A percentile compares a stretch with the other conserved stretches of the same genome.
Evolutionary conservation across 2,113 vertebrate species (phyloP).

Genomic region (Apteryx mantelli): DNA sequence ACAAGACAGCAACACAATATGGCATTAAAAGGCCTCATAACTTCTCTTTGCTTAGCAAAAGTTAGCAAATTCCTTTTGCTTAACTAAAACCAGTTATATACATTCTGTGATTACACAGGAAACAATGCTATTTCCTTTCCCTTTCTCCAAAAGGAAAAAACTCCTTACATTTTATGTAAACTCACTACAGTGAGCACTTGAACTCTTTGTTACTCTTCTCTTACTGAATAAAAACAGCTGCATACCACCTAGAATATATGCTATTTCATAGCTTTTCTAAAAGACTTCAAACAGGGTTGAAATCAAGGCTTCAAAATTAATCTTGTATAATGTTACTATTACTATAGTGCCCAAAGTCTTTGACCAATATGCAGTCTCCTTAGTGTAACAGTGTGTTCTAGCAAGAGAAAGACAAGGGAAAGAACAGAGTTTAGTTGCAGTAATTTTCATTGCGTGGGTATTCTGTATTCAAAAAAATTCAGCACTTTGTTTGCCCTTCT

Average conservation of each 20-base stretch:
- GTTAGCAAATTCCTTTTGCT: background rate
- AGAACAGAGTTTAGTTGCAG: too few relatives aligned
- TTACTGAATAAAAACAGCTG: background rate
- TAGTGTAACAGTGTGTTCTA: too few relatives aligned
- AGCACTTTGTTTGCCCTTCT: too few relatives aligned
- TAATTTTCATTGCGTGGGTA: too few relatives aligned
- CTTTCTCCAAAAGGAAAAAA: background rate
- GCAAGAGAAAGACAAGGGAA: too few relatives aligned
- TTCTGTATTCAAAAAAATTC: too few relatives aligned
- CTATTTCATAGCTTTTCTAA: background rate
- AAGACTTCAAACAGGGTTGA: background rate
- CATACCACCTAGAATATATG: background rate
- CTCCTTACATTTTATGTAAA: background rate
- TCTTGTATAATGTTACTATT: background rate
- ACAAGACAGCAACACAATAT: background rate
- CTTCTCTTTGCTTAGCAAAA: background rate
- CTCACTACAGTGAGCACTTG: background rate
- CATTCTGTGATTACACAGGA: background rate
- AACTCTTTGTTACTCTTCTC: background rate
- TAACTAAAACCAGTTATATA: background rate
- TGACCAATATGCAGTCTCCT: background rate
- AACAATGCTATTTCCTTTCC: background rate
- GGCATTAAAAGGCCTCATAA: background rate
- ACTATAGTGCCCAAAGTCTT: background rate
- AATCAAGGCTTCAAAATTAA: background rate